A percentile compares a stretch with the other conserved stretches of the same genome.
phyloP scores from a whole-genome alignment of 2,888 invertebrate species.

The Stenoptilia bipunctidactyla region DNA sequence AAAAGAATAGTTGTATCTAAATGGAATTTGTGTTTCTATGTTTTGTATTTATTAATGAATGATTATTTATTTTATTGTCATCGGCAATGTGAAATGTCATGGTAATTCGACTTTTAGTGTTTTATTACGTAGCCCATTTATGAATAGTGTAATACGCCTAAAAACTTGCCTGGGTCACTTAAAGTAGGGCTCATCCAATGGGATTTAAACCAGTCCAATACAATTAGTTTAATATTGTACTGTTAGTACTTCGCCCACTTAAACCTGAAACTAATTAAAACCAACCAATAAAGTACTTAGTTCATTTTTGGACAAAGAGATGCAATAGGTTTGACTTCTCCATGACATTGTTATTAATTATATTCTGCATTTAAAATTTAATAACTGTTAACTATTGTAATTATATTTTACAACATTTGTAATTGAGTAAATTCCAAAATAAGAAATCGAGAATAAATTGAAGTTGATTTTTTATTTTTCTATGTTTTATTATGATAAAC shows the following conservation, averaged over 20 bases:
- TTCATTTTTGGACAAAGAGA: slow-evolving; percentile 20
- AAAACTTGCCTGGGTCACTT: slow-evolving; percentile 52
- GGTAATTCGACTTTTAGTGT: slow-evolving; percentile 25
- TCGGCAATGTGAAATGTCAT: slow-evolving; percentile 45
- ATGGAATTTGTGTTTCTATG: slow-evolving; percentile 31
- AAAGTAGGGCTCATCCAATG: slow-evolving; percentile 34
- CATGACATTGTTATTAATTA: slow-evolving; percentile 60
- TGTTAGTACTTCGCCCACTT: background rate
- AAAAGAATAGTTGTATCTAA: slow-evolving; percentile 25
- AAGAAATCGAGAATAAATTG: slow-evolving; percentile 63
- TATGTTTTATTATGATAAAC: slow-evolving; percentile 21
- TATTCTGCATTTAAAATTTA: slow-evolving; percentile 66
- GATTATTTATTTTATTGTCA: slow-evolving; percentile 19
- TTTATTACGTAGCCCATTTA: background rate
- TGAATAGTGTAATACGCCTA: slow-evolving; percentile 34
- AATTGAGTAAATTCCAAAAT: slow-evolving; percentile 60
- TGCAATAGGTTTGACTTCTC: slow-evolving; percentile 36
- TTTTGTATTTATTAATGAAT: slow-evolving; percentile 29
- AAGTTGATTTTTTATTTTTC: slow-evolving; percentile 59
- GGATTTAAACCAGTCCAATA: slow-evolving; percentile 44
- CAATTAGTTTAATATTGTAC: slow-evolving; percentile 37
- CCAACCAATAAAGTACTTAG: background rate
- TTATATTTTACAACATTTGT: slow-evolving; percentile 65
- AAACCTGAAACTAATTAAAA: background rate
- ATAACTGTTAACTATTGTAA: slow-evolving; percentile 63